Evolutionary conservation across 1,140 invertebrate species (phyloP).

Genomic region (Proales similis): DNA sequence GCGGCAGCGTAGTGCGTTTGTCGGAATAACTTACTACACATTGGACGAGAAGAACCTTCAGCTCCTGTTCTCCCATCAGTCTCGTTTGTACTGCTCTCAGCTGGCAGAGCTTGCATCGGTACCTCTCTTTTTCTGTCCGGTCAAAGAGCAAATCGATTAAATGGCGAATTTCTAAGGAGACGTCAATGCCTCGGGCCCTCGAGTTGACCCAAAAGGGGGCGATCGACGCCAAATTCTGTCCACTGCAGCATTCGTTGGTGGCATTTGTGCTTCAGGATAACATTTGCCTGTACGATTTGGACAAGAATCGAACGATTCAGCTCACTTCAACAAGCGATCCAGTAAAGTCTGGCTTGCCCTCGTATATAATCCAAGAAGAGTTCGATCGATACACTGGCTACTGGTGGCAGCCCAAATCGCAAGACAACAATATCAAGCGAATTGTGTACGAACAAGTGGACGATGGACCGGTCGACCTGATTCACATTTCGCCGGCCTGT

Average conservation of each 20-base stretch:
- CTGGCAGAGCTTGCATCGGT: too few relatives aligned
- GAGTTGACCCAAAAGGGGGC: too few relatives aligned
- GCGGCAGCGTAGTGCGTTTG: constrained; percentile 20
- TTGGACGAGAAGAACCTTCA: constrained; percentile 23
- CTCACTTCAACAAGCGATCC: constrained; percentile 16
- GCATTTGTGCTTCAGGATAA: constrained; percentile 30
- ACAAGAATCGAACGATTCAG: constrained; percentile 4
- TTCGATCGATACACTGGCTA: constrained; percentile 89
- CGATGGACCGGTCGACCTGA: constrained; percentile 82
- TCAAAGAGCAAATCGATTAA: too few relatives aligned
- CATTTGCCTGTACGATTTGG: constrained; percentile 15
- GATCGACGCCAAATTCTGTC: constrained; percentile 32
- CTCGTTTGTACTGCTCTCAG: too few relatives aligned
- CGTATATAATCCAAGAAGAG: constrained; percentile 96
- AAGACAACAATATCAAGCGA: constrained; percentile 59
- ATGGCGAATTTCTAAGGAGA: too few relatives aligned
- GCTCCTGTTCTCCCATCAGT: too few relatives aligned
- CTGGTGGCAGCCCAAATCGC: constrained; percentile 79
- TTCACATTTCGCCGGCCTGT: constrained; percentile 74
- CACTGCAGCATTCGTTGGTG: constrained; percentile 1
- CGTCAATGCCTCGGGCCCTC: too few relatives aligned
- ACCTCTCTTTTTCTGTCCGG: too few relatives aligned
- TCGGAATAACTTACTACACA: constrained; percentile 19
- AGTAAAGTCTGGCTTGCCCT: constrained; percentile 69
- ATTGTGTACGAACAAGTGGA: constrained; percentile 94